Base-by-base conservation (phyloP, 2,888 invertebrate genomes). In the Branchellion lobata region DNA sequence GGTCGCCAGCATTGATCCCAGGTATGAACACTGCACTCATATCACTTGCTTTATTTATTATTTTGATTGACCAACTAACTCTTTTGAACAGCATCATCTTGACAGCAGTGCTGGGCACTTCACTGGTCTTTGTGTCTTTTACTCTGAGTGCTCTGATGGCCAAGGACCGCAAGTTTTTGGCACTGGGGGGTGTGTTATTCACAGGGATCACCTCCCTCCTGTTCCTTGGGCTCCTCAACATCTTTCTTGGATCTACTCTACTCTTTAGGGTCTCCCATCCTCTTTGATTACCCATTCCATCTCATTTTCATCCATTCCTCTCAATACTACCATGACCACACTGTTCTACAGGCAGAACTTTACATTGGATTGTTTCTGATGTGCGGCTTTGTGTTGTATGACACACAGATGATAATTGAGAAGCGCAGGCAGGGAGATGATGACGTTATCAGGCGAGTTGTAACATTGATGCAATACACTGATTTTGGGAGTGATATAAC, bases 391-490 rank as follows among this genome's bases (percentile, higher is more conserved):
- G 92, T 99, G 21, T 90, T 98, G 82, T 98, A 94, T 86, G 98
- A 98, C 88, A 99, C 98, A n/a, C 97, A 97, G 89, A 89, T 94
- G 83, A 96, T 97, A 84, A 92, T 97, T 85, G 96, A 96, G 88
- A 96, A 96, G 88, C 91, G 92, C 84, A 91, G 94, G 82, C 90
- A 91, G 88, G 96, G 97, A 81, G 95, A 91, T 90, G 93, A 92
- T 87, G 97, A 98, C 89, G 96, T 93, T 87, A 92, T 98, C 83
- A 88, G 88, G 89, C 88, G 85, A 84, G 86, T 84, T 40, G 8
- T 77, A n/a, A n/a, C n/a, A n/a, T n/a, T n/a, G n/a, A n/a, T n/a
- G n/a, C n/a, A n/a, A n/a, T 40, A 27, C n/a, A 29, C 33, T 14
- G 31, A 18, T 14, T 68, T 18, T n/a, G n/a, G 53, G 21, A 18